Percentiles rank a stretch among this genome's conserved stretches.
Conservation (phyloP, 2,888 invertebrate species). For the Clistopyga incitator region DNA sequence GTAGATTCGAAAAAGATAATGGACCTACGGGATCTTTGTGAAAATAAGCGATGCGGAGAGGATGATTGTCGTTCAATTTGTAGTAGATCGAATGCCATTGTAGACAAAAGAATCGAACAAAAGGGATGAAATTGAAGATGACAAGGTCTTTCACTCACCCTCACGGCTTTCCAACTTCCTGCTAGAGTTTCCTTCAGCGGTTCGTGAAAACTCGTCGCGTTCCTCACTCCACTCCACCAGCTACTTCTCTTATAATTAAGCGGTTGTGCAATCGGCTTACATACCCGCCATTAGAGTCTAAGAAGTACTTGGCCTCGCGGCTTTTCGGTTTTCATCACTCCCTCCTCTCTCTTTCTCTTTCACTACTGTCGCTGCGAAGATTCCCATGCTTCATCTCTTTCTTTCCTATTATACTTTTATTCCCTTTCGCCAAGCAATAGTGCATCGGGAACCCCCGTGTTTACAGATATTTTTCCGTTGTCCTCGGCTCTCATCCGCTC, state of each 20-base stretch:
- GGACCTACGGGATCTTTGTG: constrained; percentile 20
- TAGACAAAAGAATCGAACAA: constrained; percentile 16
- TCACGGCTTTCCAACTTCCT: constrained; percentile 1
- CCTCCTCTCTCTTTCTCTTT: constrained; percentile 16
- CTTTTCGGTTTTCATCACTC: constrained; percentile 30
- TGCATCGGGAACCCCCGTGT: not conserved
- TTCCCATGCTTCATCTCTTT: constrained; percentile 3
- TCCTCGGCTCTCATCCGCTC: not conserved
- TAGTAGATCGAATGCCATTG: constrained; percentile 43
- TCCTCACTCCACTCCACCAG: constrained; percentile 27
- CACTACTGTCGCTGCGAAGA: constrained; percentile 28
- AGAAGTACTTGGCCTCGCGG: constrained; percentile 53
- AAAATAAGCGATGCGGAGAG: constrained; percentile 40
- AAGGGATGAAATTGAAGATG: constrained; percentile 25
- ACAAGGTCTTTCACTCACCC: constrained; percentile 29
- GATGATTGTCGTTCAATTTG: constrained; percentile 52
- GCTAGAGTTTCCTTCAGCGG: constrained; percentile 28
- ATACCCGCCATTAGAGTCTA: constrained; percentile 54
- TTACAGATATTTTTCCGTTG: constrained; percentile 6
- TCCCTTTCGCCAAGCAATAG: not conserved
- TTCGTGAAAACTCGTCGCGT: constrained; percentile 23
- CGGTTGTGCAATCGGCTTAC: constrained; percentile 69
- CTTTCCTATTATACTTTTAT: constrained; percentile 1
- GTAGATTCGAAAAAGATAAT: constrained; percentile 47
- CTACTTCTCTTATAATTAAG: constrained; percentile 69